Evolutionary conservation across 1,140 invertebrate species (phyloP), one percentile per base, ranked within the genome.

Genomic region (Idris sp.): DNA sequence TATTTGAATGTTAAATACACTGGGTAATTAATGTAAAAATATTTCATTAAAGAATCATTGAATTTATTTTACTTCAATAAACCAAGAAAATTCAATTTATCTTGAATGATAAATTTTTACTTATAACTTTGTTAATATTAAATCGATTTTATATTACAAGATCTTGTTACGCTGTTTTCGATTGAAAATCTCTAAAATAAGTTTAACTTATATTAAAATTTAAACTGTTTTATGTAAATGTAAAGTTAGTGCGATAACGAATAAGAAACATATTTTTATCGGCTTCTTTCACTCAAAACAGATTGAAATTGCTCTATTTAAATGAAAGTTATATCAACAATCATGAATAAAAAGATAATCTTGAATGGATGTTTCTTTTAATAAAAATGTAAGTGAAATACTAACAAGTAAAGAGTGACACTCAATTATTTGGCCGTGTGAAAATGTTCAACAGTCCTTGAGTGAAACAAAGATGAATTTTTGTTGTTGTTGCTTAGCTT

Each of bases 401-500:
- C 28, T 62, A 43, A 38, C 36, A 18, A 51, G 36, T 11, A 35
- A 43, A 33, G 43, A 36, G 38, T 43, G 59, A 41, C 46, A 54
- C 28, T 44, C 46, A 64, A 64, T 33, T 64, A 64, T 53, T 64
- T 28, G 59, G n/a, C 38, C 15, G 46, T 26, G 36, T 9, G 28
- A 30, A 30, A 30, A 30, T 35, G 28, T 53, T 64, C 26, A 51
- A 62, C 38, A 64, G 44, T 53, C 18, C 46, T 43, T 15, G 28
- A 41, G 26, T 51, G 35, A 19, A 62, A 62, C 44, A 49, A 62
- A 49, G 36, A 49, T 49, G 44, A 40, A 62, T 62, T 40, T 61
- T 30, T 46, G 41, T 15, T 31, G 58, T 15, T 38, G 28, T 18
- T 41, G 41, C 33, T 30, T 14, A 35, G 13, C 10, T 25, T 43